phyloP scores from a whole-genome alignment of 2,113 vertebrate genomes.

The Tympanuchus pallidicinctus region DNA sequence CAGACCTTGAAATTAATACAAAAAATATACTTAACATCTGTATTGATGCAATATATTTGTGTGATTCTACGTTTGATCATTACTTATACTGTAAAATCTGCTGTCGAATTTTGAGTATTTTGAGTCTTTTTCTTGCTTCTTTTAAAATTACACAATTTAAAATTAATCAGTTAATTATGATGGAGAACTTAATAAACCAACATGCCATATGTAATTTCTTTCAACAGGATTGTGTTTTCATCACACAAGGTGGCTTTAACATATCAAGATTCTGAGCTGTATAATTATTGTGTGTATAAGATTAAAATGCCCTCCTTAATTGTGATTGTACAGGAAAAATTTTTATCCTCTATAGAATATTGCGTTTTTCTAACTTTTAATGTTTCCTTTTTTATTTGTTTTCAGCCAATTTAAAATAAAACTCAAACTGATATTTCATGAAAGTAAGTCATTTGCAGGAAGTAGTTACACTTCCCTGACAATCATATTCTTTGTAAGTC shows the following conservation, averaged over 20 bases:
- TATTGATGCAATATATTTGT: constrained; percentile 18
- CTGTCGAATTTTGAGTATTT: constrained; percentile 33
- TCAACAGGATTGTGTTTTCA: constrained; percentile 21
- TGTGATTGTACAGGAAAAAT: background rate
- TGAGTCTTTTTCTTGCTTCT: background rate
- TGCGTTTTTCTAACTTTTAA: background rate
- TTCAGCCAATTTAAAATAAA: constrained; percentile 29
- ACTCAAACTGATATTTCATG: constrained; percentile 32
- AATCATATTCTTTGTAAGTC: constrained; percentile 72
- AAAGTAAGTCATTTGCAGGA: constrained; percentile 57
- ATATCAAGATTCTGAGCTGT: background rate
- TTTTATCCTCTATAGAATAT: background rate
- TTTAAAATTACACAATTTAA: constrained; percentile 35
- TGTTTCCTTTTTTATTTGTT: constrained; percentile 30
- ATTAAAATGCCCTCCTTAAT: constrained; percentile 43
- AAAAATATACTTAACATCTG: constrained; percentile 48
- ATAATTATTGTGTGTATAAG: background rate
- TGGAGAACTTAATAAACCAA: background rate
- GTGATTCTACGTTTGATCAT: background rate
- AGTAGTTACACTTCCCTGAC: constrained; percentile 38
- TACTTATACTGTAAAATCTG: background rate
- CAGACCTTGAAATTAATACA: constrained; percentile 13
- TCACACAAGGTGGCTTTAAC: background rate
- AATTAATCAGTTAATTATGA: constrained; percentile 63
- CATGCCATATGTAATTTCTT: background rate